Conservation (phyloP, 2,797 vertebrate genomes). For the Naso thynnoides region DNA sequence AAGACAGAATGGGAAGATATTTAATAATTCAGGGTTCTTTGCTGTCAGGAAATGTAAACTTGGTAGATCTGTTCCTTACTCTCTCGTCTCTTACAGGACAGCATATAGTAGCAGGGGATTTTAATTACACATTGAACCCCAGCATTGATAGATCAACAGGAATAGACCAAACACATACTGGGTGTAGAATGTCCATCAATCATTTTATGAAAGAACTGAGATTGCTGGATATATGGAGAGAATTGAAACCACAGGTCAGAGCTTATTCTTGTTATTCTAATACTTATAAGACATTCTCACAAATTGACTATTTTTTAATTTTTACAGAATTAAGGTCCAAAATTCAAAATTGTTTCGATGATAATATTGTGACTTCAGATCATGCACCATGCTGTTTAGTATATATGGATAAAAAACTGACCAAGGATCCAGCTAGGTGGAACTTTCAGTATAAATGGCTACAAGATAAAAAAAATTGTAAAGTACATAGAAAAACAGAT, state of each 20-base stretch:
- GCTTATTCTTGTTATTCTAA: background rate
- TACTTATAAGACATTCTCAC: background rate
- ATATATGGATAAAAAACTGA: no score
- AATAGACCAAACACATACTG: background rate
- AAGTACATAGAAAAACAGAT: slow-evolving; percentile 9
- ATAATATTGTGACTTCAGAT: no score
- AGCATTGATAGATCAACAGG: background rate
- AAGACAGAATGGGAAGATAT: slow-evolving; percentile 20
- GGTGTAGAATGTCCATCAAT: background rate
- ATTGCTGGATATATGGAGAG: background rate
- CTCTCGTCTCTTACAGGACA: background rate
- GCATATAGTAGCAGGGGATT: background rate
- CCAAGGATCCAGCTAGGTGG: no score
- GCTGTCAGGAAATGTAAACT: background rate
- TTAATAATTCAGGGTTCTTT: slow-evolving; percentile 23
- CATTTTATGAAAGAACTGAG: background rate
- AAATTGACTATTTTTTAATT: background rate
- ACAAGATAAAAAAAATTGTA: slow-evolving; percentile 7
- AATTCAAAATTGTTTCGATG: no score
- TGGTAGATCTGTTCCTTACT: background rate
- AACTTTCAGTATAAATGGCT: background rate
- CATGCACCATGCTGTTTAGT: no score
- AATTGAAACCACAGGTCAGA: background rate
- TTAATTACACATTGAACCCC: background rate
- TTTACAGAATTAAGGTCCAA: no score